Evolutionary conservation across 2,797 vertebrate genomes (phyloP), one percentile per base, ranked within the genome.

Genomic region (Pseudotriccus pelzelni): DNA sequence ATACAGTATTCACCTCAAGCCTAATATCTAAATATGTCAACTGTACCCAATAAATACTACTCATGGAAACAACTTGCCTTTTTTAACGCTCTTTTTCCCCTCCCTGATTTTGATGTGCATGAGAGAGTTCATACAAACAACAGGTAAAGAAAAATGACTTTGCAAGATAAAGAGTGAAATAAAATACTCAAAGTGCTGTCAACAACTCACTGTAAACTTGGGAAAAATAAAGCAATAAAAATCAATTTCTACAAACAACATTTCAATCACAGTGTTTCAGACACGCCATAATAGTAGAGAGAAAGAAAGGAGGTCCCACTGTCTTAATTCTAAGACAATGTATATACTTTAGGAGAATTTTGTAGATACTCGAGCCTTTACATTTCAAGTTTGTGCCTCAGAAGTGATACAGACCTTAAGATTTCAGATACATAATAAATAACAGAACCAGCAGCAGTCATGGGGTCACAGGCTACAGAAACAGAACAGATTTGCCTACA

Each of bases 121-220:
- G 89, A 91, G 39, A 58, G 46, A 92, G 28, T 87, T 90, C 21
- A 76, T 9, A 91, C 73, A 96, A 96, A 91, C 5, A 84, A 37
- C 44, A 85, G 2, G 17, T 37, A 10, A 85, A 91, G 69, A 91
- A 85, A 95, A 85, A 89, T 83, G 0, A 47, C 75, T 64, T 70
- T 37, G 73, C 30, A 75, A 78, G 62, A 78, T 82, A 96, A 91
- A 89, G 62, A 69, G 25, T 75, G 87, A 92, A 96, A 88, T 44
- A 2, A 73, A 80, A 34, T 68, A 69, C 73, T 49, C n/a, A 28
- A 55, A 83, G 23, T 39, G 36, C 53, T 69, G 43, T 85, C n/a
- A 84, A 81, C 0, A 0, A 50, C 46, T 66, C 60, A 69, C n/a
- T 89, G 82, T 81, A 92, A 93, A 88, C 73, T 58, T 85, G 72